A percentile compares a stretch with the other conserved stretches of the same genome.
Evolutionary conservation across 2,888 invertebrate species (phyloP).

Genomic region (Tenthredo amoena): DNA sequence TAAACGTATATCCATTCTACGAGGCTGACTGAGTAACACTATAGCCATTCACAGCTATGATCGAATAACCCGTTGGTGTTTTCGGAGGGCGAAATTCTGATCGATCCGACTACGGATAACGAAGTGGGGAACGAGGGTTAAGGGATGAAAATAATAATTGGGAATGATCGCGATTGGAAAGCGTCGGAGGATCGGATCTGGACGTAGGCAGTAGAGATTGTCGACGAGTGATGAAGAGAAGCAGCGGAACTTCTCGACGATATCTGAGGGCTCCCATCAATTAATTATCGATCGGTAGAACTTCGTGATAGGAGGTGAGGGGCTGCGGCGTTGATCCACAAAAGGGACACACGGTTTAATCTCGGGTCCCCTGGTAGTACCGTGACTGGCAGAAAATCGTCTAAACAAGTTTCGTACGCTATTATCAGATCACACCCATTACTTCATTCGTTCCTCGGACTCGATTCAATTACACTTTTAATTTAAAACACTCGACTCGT

Average conservation of each 20-base stretch:
- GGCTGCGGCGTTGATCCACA: conserved; percentile 65
- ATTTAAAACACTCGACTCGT: conserved; percentile 58
- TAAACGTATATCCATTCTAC: neutral
- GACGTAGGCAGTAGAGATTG: neutral
- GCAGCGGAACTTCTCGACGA: conserved; percentile 56
- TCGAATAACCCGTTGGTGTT: no score
- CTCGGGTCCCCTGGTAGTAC: conserved; percentile 61
- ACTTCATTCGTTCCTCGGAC: conserved; percentile 66
- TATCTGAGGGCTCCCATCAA: conserved; percentile 71
- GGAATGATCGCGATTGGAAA: neutral
- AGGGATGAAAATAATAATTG: conserved; percentile 27
- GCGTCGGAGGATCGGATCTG: neutral
- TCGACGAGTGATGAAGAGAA: conserved; percentile 57
- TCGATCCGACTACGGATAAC: neutral
- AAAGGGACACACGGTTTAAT: conserved; percentile 67
- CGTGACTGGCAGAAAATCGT: conserved; percentile 68
- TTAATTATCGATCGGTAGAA: conserved; percentile 68
- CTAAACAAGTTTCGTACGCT: conserved; percentile 53
- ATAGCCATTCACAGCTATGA: neutral
- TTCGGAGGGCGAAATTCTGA: neutral
- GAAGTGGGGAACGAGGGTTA: neutral
- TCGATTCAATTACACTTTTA: conserved; percentile 72
- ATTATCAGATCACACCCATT: conserved; percentile 72
- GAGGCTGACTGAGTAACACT: neutral
- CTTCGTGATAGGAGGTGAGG: conserved; percentile 59